Base-by-base conservation (phyloP, 2,888 invertebrate genomes). In the Morpho helenor region DNA sequence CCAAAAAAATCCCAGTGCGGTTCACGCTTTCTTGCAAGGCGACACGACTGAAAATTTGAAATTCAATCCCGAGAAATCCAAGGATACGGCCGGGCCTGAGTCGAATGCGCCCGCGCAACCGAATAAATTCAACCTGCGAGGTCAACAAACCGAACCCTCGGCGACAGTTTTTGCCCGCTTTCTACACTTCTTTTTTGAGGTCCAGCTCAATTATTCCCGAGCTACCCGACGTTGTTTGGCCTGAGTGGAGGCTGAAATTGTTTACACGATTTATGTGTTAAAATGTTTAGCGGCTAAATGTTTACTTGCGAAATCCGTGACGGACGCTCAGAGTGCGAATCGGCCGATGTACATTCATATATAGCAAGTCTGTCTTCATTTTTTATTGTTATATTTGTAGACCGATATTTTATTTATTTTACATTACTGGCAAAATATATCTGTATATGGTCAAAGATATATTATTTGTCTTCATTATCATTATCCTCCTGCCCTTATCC, bases 31-130 rank as follows among this genome's bases (percentile, higher is more conserved):
- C 79, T 79, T 71, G 72, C 77, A 76, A 74, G 75, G 73, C 75
- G 79, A 80, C 79, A 79, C 77, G 78, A 77, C 81, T 84, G 85
- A 87, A 86, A 87, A 88, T 88, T 88, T 88, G 84, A 85, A 88
- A 88, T 87, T 88, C 88, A 84, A 87, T 86, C 77, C 75, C 73
- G 74, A 77, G 82, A 82, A 79, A 78, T 77, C 75, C 83, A 78
- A 82, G 81, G 80, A 76, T 82, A 73, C 75, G 71, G 48, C 61
- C 63, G 64, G 62, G 71, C 71, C 69, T 39, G 67, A 67, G 69
- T 67, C 73, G 73, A 68, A 66, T 68, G 73, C 75, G 75, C 68
- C 63, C 62, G 66, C 69, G 68, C 73, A 76, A 71, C 80, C 82
- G 81, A 82, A 87, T 84, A 85, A 86, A 84, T 84, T 62, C 65